Base-by-base conservation (phyloP, 2,113 vertebrate genomes). In the Cyanistes caeruleus region DNA sequence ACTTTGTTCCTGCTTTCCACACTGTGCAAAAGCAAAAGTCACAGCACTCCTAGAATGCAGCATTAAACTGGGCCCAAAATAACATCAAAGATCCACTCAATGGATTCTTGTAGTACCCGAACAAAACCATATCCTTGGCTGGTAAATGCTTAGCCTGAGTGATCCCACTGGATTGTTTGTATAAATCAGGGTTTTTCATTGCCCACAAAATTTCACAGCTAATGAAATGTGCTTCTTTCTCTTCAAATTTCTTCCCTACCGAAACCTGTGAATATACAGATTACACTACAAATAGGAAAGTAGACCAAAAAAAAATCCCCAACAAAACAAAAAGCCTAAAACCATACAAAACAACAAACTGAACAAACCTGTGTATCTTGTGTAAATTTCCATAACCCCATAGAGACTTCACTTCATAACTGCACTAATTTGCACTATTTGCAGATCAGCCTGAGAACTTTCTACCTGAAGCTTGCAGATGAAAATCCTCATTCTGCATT, bases 231-330 rank as follows among this genome's bases (percentile, higher is more conserved):
- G 15, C 43, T 43, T 43, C 43, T 43, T 43, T 43, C 43, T 43
- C 43, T 43, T 43, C 43, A 43, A 43, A 15, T 43, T 43, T 43
- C 43, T 43, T 28, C 22, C 20, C 19, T 60, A 37, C 33, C 62
- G 30, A 56, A 73, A 44, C 15, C 5, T 63, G 5, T 28, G 77
- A 72, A 64, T 16, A 14, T 58, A 22, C 21, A 52, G 4, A 60
- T 11, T 37, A 20, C 3, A 11, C 8, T 65, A 68, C 8, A 76
- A 91, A 87, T 9, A 90, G 46, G 10, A 79, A 27, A 80, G 13
- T 5, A 56, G 33, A 35, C 4, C n/a, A n/a, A n/a, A 9, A 6
- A 23, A 27, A 56, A 46, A 25, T 3, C 1, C 3, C 22, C 0
- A 69, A 73, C 14, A 22, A 39, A 74, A 41, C 3, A 28, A 60